phyloP scores from a whole-genome alignment of 2,888 invertebrate genomes.

The Pammene fasciana region DNA sequence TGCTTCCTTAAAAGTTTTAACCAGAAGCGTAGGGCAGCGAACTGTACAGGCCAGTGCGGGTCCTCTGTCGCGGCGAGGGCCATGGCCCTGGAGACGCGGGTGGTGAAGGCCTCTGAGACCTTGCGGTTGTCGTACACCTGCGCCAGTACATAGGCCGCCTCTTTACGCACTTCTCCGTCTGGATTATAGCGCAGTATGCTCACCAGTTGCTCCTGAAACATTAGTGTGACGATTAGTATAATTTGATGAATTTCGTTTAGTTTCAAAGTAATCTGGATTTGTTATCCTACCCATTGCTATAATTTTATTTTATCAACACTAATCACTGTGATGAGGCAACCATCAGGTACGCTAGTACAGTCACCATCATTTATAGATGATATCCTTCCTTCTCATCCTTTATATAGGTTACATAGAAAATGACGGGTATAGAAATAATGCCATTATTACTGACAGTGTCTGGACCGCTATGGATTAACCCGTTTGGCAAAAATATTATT shows the following conservation, averaged over 20 bases:
- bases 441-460: too few relatives aligned
- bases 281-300: too few relatives aligned
- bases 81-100: constrained; percentile 83
- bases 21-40: constrained; percentile 87
- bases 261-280: too few relatives aligned
- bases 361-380: too few relatives aligned
- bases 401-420: too few relatives aligned
- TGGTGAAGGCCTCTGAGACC: constrained; percentile 74
- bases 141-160: constrained; percentile 84
- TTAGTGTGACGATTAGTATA: not conserved
- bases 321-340: too few relatives aligned
- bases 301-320: too few relatives aligned
- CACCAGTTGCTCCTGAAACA: constrained; percentile 74
- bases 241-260: not conserved
- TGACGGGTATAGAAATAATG: too few relatives aligned
- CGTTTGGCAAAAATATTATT: too few relatives aligned
- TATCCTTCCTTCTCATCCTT: too few relatives aligned
- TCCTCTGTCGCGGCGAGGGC: constrained; percentile 84
- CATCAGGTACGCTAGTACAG: too few relatives aligned
- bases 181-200: constrained; percentile 83
- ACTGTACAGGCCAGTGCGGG: constrained; percentile 89
- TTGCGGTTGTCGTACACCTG: constrained; percentile 84
- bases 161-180: constrained; percentile 87
- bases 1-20: constrained; percentile 83
- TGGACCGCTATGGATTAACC: too few relatives aligned